Evolutionary conservation across 2,888 invertebrate species (phyloP).

Genomic region (Barypeithes pellucidus): DNA sequence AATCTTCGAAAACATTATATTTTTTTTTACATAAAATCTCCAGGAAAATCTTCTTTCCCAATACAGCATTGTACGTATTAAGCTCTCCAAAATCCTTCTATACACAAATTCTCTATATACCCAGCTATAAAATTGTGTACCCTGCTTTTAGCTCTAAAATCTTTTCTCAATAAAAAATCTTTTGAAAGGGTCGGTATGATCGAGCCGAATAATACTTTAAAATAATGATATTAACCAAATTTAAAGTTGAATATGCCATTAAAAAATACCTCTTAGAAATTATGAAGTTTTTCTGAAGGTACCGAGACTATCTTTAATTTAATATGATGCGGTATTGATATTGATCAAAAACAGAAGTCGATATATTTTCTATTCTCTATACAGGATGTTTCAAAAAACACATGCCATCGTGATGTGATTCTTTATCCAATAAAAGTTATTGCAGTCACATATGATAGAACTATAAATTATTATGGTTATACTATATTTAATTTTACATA

Average conservation of each 20-base stretch:
- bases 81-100: conserved; percentile 9
- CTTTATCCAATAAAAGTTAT: too few relatives aligned
- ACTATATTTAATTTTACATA: too few relatives aligned
- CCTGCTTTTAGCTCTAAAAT: conserved; percentile 17
- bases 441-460: too few relatives aligned
- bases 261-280: not conserved
- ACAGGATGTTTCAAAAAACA: too few relatives aligned
- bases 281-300: too few relatives aligned
- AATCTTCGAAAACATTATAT: too few relatives aligned
- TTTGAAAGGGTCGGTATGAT: not conserved
- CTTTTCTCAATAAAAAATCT: conserved; percentile 10
- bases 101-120: not conserved
- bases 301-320: too few relatives aligned
- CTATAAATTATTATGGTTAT: too few relatives aligned
- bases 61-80: not conserved
- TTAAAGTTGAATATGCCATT: not conserved
- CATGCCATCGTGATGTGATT: too few relatives aligned
- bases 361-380: too few relatives aligned
- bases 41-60: not conserved
- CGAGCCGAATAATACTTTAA: conserved; percentile 14
- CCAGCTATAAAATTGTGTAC: conserved; percentile 12
- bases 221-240: conserved; percentile 22
- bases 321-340: too few relatives aligned
- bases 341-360: too few relatives aligned
- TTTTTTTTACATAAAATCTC: not conserved